Percentiles rank a stretch among this genome's conserved stretches.
phyloP scores from a whole-genome alignment of 2,797 vertebrate species.

The Tolypeutes matacus region DNA sequence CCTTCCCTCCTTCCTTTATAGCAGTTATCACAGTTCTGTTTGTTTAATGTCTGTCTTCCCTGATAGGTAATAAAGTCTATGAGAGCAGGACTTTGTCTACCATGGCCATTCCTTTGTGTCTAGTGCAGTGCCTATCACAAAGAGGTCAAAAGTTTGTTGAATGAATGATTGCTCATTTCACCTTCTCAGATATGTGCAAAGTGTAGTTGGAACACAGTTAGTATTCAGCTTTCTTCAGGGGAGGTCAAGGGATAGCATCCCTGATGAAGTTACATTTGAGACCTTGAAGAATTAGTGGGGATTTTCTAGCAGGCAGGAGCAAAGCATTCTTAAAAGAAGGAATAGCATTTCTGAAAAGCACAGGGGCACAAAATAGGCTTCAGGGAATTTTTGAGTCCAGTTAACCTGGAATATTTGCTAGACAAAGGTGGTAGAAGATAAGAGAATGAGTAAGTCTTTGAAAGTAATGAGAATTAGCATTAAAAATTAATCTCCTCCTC shows the following conservation, averaged over 20 bases:
- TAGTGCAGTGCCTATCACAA: background rate
- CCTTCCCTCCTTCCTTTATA: background rate
- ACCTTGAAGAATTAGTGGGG: conserved; percentile 1
- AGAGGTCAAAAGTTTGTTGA: background rate
- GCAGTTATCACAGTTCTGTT: background rate
- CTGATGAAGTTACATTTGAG: conserved; percentile 8
- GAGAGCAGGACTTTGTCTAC: background rate
- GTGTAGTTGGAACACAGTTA: background rate
- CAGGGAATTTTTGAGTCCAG: background rate
- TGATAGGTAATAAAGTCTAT: background rate
- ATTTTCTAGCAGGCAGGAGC: background rate
- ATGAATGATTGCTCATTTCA: conserved; percentile 12
- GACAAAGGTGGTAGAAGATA: background rate
- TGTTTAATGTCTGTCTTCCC: background rate
- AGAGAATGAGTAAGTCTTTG: background rate
- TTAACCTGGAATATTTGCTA: background rate
- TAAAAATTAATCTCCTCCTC: background rate
- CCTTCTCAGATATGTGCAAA: background rate
- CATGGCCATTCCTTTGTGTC: background rate
- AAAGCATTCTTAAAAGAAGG: background rate
- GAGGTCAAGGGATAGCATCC: background rate
- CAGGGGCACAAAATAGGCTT: background rate
- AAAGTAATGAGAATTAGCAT: background rate
- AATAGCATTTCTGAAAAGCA: background rate
- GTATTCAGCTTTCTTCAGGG: background rate